phyloP scores from a whole-genome alignment of 2,113 vertebrate genomes.

The Sceloporus tristichus region DNA sequence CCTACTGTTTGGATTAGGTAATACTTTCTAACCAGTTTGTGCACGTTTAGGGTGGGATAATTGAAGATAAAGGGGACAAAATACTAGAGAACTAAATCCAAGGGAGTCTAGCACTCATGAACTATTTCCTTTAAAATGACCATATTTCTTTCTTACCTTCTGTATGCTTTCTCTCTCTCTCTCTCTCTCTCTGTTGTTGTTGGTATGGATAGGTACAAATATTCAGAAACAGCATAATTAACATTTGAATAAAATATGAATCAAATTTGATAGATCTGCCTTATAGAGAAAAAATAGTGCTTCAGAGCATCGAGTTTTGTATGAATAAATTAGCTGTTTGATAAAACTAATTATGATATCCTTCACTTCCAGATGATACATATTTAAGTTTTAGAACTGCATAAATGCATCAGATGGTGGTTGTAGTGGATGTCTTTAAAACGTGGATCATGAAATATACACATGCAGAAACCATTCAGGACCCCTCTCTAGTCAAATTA shows the following conservation, averaged over 20 bases:
- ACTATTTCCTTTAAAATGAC: neutral
- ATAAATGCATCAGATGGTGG: slow-evolving; percentile 2
- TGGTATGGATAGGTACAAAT: slow-evolving; percentile 13
- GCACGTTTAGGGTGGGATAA: neutral
- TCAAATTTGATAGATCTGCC: slow-evolving; percentile 27
- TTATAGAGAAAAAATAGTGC: slow-evolving; percentile 15
- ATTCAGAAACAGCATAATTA: slow-evolving; percentile 24
- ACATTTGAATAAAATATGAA: slow-evolving; percentile 36
- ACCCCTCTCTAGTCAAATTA: neutral
- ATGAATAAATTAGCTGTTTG: slow-evolving; percentile 38
- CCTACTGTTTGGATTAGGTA: slow-evolving; percentile 7
- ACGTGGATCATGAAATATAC: slow-evolving; percentile 30
- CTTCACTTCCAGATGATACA: slow-evolving; percentile 10
- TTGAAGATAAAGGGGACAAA: neutral
- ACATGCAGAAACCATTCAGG: slow-evolving; percentile 23
- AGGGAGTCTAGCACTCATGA: neutral
- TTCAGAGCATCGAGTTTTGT: slow-evolving; percentile 25
- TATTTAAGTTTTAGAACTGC: slow-evolving; percentile 6
- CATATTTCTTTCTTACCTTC: neutral
- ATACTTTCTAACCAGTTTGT: slow-evolving; percentile 1
- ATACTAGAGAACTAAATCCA: neutral
- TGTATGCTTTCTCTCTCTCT: neutral
- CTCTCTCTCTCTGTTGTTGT: neutral
- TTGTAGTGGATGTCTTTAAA: too few relatives aligned
- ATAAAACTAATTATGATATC: slow-evolving; percentile 31